These are phyloP conservation scores for Acipenser oxyrinchus DNA, from an alignment of 2,797 vertebrate genomes.

Conservation along the genomic window DNA sequence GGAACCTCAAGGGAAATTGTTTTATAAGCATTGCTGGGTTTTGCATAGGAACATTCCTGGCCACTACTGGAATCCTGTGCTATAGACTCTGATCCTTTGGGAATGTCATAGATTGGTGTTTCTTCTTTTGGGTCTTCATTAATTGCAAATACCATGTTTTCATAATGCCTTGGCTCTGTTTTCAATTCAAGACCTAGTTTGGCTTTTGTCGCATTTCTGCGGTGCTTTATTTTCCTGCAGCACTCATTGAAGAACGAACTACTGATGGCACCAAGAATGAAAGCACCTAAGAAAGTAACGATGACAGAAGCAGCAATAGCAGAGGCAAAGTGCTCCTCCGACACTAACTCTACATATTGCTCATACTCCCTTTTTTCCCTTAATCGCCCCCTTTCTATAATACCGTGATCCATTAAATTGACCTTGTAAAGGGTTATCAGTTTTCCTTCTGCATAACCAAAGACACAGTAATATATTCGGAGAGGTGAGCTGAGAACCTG, in stretches of 20 bases:
- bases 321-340: conserved; percentile 29
- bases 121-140: neutral
- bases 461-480: conserved; percentile 54
- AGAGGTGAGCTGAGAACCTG: conserved; percentile 34
- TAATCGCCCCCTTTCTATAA: neutral
- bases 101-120: neutral
- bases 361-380: conserved; percentile 11
- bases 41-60: too few relatives aligned
- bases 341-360: conserved; percentile 1
- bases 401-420: neutral
- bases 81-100: neutral
- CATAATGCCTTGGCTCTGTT: neutral
- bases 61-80: neutral
- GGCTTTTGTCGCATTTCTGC: neutral
- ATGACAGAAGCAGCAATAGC: conserved; percentile 50
- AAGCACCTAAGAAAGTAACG: conserved; percentile 53
- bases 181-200: neutral
- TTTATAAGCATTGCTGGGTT: too few relatives aligned
- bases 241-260: conserved; percentile 44
- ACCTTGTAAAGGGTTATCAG: conserved; percentile 37
- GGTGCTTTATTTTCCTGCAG: conserved; percentile 13
- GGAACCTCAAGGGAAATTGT: too few relatives aligned
- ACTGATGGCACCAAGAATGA: conserved; percentile 49
- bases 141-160: conserved; percentile 9
- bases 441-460: conserved; percentile 24